These are phyloP conservation scores for Calidris pugnax DNA, from an alignment of 2,113 vertebrate genomes.

Conservation along the genomic window DNA sequence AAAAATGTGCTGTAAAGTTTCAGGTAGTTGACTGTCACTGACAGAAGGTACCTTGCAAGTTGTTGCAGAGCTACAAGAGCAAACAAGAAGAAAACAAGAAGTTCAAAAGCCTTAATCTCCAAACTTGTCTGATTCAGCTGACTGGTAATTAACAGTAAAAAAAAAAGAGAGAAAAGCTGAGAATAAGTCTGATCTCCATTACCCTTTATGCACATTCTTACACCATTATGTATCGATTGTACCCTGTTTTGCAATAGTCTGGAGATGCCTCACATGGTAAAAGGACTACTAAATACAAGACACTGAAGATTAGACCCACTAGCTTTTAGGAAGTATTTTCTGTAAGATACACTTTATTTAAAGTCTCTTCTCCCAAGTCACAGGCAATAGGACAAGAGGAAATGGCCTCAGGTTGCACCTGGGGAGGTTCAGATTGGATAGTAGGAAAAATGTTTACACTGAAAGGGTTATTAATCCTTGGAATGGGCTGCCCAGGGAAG, in stretches of 20 bases:
- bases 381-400: no score
- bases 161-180: background rate
- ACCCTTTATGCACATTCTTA: background rate
- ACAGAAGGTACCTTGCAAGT: background rate
- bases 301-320: background rate
- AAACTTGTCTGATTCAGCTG: background rate
- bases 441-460: no score
- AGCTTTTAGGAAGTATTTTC: background rate
- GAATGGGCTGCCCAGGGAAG: no score
- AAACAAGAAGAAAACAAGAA: background rate
- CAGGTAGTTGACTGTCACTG: background rate
- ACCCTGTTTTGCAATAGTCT: background rate
- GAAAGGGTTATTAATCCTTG: no score
- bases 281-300: background rate
- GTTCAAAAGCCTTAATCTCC: no score
- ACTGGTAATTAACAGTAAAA: background rate
- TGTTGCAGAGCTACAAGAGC: background rate
- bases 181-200: background rate
- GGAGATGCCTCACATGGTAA: background rate
- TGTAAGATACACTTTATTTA: background rate
- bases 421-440: no score
- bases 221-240: background rate
- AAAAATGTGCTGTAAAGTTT: background rate
- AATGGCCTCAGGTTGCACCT: no score
- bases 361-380: no score